These are phyloP conservation scores for Lamellibrachia columna DNA, from an alignment of 2,888 invertebrate species.

Conservation along the genomic window DNA sequence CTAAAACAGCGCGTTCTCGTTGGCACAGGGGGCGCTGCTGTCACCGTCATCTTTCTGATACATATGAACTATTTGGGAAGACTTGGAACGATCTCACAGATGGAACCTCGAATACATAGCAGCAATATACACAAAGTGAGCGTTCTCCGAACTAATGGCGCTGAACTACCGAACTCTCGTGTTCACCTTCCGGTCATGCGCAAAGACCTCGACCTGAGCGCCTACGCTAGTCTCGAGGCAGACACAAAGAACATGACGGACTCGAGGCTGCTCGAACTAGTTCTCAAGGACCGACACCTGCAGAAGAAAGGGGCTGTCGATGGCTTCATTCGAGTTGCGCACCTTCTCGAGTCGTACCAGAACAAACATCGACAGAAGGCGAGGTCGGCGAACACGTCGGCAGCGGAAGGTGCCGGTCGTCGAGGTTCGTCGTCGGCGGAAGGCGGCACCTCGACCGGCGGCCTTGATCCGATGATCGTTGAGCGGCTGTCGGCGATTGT, in stretches of 20 bases:
- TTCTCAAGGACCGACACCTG: constrained; percentile 13
- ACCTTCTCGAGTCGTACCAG: constrained; percentile 19
- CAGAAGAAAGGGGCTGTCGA: constrained; percentile 17
- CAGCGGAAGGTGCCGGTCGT: neutral
- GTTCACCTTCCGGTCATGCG: constrained; percentile 19
- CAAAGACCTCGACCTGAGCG: constrained; percentile 24
- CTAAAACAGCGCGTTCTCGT: neutral
- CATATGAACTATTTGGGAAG: neutral
- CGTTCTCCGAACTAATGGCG: neutral
- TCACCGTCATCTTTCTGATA: neutral
- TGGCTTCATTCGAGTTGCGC: constrained; percentile 22
- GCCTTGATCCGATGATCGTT: neutral
- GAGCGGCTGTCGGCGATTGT: neutral
- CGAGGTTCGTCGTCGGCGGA: neutral
- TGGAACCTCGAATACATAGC: neutral
- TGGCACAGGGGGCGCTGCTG: neutral
- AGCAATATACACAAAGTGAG: neutral
- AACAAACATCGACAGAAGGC: neutral
- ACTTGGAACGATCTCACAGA: neutral
- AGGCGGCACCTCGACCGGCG: neutral
- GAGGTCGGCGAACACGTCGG: neutral
- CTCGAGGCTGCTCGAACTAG: neutral
- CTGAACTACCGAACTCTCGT: neutral
- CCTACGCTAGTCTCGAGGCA: constrained; percentile 1
- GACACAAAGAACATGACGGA: neutral